A percentile compares a stretch with the other conserved stretches of the same genome.
These are phyloP conservation scores for Drosophila nasuta DNA, from an alignment of 1,140 invertebrate species.

Conservation along the genomic window DNA sequence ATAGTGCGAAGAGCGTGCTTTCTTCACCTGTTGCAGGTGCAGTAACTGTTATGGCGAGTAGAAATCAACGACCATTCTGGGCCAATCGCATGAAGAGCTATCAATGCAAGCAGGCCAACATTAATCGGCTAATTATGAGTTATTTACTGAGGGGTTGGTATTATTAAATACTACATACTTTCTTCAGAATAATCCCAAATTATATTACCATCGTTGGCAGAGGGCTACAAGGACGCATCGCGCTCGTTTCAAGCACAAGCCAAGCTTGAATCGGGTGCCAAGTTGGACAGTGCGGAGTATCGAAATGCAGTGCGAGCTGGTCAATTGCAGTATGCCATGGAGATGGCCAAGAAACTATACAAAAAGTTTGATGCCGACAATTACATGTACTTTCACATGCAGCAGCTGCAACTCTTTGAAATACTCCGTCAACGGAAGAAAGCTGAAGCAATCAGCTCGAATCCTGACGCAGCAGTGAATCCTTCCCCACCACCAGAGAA, in stretches of 20 bases:
- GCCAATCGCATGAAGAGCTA: conserved; percentile 63
- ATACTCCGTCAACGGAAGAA: conserved; percentile 50
- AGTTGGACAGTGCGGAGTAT: conserved; percentile 37
- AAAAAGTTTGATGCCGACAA: conserved; percentile 59
- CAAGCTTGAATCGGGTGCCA: conserved; percentile 10
- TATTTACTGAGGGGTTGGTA: conserved; percentile 58
- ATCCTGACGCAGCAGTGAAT: background rate
- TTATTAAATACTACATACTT: background rate
- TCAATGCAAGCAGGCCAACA: conserved; percentile 55
- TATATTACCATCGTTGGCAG: conserved; percentile 22
- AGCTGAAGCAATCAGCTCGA: background rate
- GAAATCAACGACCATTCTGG: conserved; percentile 32
- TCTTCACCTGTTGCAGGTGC: background rate
- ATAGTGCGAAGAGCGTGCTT: background rate
- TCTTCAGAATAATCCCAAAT: background rate
- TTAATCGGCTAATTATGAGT: conserved; percentile 63
- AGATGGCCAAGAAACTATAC: conserved; percentile 62
- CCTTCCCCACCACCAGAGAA: background rate
- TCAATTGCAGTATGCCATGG: conserved; percentile 63
- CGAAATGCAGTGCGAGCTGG: conserved; percentile 51
- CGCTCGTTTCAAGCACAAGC: conserved; percentile 51
- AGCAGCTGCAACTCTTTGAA: conserved; percentile 64
- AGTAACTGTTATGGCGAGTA: conserved; percentile 37
- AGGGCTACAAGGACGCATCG: conserved; percentile 62
- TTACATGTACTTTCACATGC: conserved; percentile 73